phyloP scores from a whole-genome alignment of 2,797 vertebrate genomes.

The Muscicapa comitata region DNA sequence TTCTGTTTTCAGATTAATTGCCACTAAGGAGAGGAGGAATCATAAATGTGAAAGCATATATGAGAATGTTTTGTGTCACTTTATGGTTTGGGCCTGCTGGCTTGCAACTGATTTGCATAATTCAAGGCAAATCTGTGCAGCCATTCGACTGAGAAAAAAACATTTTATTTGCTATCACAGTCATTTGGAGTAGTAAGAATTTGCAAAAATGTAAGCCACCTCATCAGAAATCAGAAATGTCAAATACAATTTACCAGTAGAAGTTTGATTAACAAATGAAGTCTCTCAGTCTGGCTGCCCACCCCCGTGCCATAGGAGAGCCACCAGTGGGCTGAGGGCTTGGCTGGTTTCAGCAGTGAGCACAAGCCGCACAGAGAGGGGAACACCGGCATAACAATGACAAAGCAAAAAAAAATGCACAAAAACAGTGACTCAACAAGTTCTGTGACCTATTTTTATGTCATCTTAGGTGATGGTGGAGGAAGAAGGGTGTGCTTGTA shows the following conservation, averaged over 20 bases:
- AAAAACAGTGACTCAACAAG: neutral
- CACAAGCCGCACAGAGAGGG: neutral
- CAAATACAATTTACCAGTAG: neutral
- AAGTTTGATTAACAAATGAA: neutral
- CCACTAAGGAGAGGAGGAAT: neutral
- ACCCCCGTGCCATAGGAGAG: accelerated
- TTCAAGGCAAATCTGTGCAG: accelerated
- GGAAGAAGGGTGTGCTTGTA: accelerated
- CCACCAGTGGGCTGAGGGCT: accelerated
- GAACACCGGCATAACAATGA: neutral
- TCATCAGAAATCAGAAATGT: neutral
- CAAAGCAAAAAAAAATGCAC: neutral
- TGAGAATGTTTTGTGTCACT: neutral
- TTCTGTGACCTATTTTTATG: neutral
- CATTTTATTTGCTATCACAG: neutral
- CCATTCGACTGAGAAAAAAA: neutral
- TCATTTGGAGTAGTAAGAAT: neutral
- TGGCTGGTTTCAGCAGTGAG: neutral
- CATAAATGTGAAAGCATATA: neutral
- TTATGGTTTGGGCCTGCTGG: neutral
- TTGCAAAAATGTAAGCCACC: neutral
- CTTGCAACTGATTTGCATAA: neutral
- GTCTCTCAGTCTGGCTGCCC: accelerated
- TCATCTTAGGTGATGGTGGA: neutral
- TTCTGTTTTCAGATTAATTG: neutral